Percentiles rank a stretch among this genome's conserved stretches.
phyloP scores from a whole-genome alignment of 2,888 invertebrate genomes.

The Eudemis profundana region DNA sequence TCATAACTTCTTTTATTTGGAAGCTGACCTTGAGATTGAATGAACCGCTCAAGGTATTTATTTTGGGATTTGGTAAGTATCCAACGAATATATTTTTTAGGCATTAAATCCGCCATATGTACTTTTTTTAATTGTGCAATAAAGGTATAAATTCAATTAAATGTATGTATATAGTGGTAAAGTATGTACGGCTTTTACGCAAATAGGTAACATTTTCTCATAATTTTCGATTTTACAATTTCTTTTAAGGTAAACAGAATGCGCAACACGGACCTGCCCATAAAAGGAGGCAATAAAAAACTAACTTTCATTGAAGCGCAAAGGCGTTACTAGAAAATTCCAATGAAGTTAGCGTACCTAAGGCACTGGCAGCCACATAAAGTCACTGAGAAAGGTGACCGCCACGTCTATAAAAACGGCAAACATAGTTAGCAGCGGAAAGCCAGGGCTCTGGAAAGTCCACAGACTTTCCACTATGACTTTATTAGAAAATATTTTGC shows the following conservation, averaged over 20 bases:
- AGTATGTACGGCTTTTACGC: neutral
- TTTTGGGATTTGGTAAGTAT: no score
- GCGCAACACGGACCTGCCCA: neutral
- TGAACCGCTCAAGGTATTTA: no score
- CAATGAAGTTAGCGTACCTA: conserved; percentile 40
- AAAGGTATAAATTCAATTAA: no score
- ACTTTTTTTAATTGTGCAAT: no score
- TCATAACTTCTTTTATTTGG: no score
- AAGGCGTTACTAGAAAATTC: conserved; percentile 38
- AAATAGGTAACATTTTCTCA: neutral
- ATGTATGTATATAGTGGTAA: no score
- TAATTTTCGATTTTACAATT: neutral
- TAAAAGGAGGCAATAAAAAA: conserved; percentile 14
- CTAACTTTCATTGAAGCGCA: conserved; percentile 25
- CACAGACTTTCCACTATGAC: conserved; percentile 46
- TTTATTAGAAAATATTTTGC: conserved; percentile 49
- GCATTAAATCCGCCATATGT: no score
- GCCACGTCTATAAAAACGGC: conserved; percentile 55
- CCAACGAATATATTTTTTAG: no score
- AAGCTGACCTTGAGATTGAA: no score
- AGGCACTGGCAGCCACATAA: conserved; percentile 44
- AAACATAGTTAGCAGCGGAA: conserved; percentile 57
- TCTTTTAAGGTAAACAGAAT: conserved; percentile 2
- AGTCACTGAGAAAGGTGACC: conserved; percentile 50
- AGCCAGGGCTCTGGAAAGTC: conserved; percentile 40